Base-by-base conservation (phyloP, 1,140 invertebrate species). In the Lanistes nyassanus region DNA sequence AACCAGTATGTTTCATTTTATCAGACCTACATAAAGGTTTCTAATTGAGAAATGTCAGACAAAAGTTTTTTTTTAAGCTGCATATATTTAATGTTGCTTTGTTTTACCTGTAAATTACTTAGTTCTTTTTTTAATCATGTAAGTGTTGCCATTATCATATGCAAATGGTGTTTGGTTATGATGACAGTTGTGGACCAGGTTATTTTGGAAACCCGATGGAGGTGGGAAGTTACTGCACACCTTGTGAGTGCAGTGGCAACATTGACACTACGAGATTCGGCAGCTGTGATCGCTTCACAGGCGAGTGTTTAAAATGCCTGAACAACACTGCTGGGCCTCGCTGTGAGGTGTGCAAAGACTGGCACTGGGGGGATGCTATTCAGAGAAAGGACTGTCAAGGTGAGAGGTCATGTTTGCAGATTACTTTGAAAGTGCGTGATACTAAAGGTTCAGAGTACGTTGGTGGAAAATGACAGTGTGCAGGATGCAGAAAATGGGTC, bases 171-270 rank as follows among this genome's bases (percentile, higher is more conserved):
- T 47, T 47, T 47, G 42, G 42, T 47, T n/a, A 42, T 64, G 73
- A 13, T 66, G 69, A 19, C 65, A 88, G 87, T 23, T 88, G 87
- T 85, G 82, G 79, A 11, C 79, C 83, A 74, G 87, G 87, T 74
- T 84, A 85, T 76, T 87, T 79, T 81, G 87, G 87, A 1, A 75
- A 87, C 70, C 87, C 87, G 3, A 73, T 39, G 2, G 65, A 68
- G 16, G 64, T 77, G 36, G 83, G 83, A 51, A 79, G 79, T 23
- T 92, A 90, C 7, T 99, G 98, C 88, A 89, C 92, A 77, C 91
- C 93, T 65, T 99, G 98, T 87, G 92, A 96, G 34, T 99, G 98
- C 86, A 98, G 93, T 88, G 94, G 95, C 78, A 99, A 99, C 85
- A 95, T 97, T n/a, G 96, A 99, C 88, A 85, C 94, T 19, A 92